Evolutionary conservation across 1,140 invertebrate species (phyloP), one percentile per base, ranked within the genome.

Genomic region (Aricia agestis): DNA sequence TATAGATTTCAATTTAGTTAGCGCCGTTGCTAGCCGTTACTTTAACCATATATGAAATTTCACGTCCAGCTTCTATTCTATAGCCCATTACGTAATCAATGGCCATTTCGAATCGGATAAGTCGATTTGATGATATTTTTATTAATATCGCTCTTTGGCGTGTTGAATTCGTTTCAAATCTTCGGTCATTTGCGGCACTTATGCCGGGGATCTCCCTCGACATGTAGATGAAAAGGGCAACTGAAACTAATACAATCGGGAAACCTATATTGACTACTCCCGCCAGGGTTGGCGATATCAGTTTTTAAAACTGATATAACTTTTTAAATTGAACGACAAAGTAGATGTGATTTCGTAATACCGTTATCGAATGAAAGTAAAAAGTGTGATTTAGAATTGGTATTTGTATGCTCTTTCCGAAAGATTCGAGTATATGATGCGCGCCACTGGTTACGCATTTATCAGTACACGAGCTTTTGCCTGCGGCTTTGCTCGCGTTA

Each of bases 161-260:
- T 63, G 58, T 63, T 25, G 18, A 11, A 63, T 59, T 18, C 17
- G 19, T 19, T 63, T 19, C 10, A 25, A 19, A 63, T 63, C 59
- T 63, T n/a, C 3, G 59, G 59, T 63, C 18, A 19, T 63, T 19
- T 63, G 59, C 18, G 59, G 59, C 19, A 63, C 19, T 63, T 67
- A 74, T 76, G 77, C 78, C 79, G 76, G 81, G 77, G 74, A 76
- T 76, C 80, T 73, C 80, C 77, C 84, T 82, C 85, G 87, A 86
- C 83, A 91, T 89, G 89, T 87, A 87, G 86, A 91, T 89, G 86
- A 91, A 89, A 89, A 89, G 87, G 87, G 85, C 87, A 89, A 82
- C 85, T 88, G 85, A 91, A 89, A 89, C 84, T 91, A 89, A 91
- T 91, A 89, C 86, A 89, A 91, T 89, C 82, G 83, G 86, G 81